These are phyloP conservation scores for Sitophilus oryzae DNA, from an alignment of 1,140 invertebrate genomes.

Conservation along the genomic window DNA sequence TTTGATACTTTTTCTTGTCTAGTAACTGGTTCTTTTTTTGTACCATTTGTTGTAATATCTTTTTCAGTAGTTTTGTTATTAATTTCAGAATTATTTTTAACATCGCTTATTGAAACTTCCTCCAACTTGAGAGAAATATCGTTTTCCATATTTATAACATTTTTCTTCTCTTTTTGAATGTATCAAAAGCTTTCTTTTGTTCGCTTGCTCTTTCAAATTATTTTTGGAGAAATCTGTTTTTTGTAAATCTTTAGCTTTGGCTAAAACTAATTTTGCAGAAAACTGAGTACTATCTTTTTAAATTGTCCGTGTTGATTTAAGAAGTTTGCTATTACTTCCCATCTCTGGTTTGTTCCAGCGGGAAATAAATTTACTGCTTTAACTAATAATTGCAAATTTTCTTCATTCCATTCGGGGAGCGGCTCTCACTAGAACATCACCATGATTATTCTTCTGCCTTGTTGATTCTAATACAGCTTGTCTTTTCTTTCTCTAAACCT, in stretches of 20 bases:
- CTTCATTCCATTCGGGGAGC: slow-evolving; percentile 68
- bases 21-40: slow-evolving; percentile 32
- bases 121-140: slow-evolving; percentile 49
- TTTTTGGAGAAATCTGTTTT: slow-evolving; percentile 83
- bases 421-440: slow-evolving; percentile 43
- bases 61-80: slow-evolving; percentile 4
- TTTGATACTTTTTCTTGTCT: slow-evolving; percentile 15
- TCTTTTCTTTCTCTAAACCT: slow-evolving; percentile 65
- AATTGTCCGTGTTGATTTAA: slow-evolving; percentile 81
- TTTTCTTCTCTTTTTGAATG: slow-evolving; percentile 84
- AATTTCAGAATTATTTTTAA: slow-evolving; percentile 8
- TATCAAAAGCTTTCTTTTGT: slow-evolving; percentile 83
- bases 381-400: slow-evolving; percentile 79
- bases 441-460: slow-evolving; percentile 44
- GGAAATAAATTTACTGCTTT: slow-evolving; percentile 96
- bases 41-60: slow-evolving; percentile 15
- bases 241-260: slow-evolving; percentile 92
- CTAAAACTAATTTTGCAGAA: slow-evolving; percentile 85
- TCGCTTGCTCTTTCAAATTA: slow-evolving; percentile 76
- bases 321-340: slow-evolving; percentile 95
- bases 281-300: slow-evolving; percentile 48
- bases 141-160: slow-evolving; percentile 52
- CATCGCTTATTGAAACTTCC: slow-evolving; percentile 28
- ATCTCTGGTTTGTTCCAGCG: slow-evolving; percentile 89
- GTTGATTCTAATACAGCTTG: slow-evolving; percentile 51